Conservation (phyloP, 2,113 vertebrate species). For the Ophthalmolycus amberensis region DNA sequence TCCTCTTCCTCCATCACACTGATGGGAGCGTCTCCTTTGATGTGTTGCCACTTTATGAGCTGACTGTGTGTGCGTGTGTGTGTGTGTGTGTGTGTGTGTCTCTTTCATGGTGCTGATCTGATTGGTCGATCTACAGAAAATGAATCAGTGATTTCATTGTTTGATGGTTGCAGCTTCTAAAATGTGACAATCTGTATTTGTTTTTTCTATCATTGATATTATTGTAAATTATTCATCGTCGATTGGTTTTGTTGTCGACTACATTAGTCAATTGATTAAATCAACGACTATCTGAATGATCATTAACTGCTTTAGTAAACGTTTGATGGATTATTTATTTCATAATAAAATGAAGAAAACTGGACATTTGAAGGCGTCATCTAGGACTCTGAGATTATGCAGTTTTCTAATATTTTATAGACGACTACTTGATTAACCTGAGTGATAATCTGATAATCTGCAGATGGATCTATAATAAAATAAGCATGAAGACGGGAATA, state of each 20-base stretch:
- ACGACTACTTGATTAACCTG: no score
- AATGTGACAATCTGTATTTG: neutral
- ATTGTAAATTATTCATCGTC: no score
- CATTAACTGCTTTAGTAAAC: no score
- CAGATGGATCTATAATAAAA: neutral
- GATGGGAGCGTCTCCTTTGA: slow-evolving; percentile 56
- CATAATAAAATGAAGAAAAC: no score
- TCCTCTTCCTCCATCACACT: slow-evolving; percentile 55
- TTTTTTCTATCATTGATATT: neutral
- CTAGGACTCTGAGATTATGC: neutral
- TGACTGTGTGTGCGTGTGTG: neutral
- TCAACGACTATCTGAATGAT: no score
- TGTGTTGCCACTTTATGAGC: slow-evolving; percentile 29
- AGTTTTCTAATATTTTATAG: no score
- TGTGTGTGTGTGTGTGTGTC: neutral
- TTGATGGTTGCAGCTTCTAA: neutral
- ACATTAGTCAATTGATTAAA: no score
- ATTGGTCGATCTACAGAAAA: neutral
- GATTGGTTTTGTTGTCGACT: no score
- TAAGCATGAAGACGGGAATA: no score
- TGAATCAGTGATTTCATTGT: neutral
- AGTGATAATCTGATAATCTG: neutral
- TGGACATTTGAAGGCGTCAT: no score
- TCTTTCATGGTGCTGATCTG: neutral
- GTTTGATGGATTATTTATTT: no score